Evolutionary conservation across 2,888 invertebrate genomes (phyloP).

Genomic region (Dilophus febrilis): DNA sequence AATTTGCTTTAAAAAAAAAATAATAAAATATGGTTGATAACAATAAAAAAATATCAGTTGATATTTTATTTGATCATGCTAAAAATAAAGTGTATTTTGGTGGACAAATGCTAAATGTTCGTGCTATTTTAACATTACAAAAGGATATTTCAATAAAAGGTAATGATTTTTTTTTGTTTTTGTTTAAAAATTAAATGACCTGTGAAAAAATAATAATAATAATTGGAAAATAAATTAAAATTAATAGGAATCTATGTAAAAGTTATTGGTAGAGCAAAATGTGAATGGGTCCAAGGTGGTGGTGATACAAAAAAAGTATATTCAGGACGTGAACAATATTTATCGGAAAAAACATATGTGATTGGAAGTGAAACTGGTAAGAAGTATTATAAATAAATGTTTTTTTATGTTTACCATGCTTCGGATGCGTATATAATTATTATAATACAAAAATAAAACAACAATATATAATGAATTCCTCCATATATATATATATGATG

Average conservation of each 20-base stretch:
- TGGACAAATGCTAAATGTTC: not conserved
- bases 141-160: not conserved
- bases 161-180: too few species aligned
- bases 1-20: too few species aligned
- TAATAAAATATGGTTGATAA: too few species aligned
- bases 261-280: not conserved
- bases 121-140: not conserved
- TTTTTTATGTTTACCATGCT: too few species aligned
- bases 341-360: not conserved
- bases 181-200: too few species aligned
- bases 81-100: not conserved
- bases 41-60: not conserved
- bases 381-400: too few species aligned
- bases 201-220: not conserved
- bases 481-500: too few species aligned
- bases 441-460: too few species aligned
- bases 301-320: constrained; percentile 29
- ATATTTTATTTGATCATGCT: not conserved
- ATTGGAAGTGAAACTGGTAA: not conserved
- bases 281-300: constrained; percentile 15
- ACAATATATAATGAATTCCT: too few species aligned
- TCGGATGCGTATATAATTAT: too few species aligned
- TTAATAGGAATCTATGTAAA: too few species aligned
- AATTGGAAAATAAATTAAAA: not conserved
- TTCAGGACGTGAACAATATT: not conserved